phyloP scores from a whole-genome alignment of 2,797 vertebrate species.

The Furcifer pardalis region DNA sequence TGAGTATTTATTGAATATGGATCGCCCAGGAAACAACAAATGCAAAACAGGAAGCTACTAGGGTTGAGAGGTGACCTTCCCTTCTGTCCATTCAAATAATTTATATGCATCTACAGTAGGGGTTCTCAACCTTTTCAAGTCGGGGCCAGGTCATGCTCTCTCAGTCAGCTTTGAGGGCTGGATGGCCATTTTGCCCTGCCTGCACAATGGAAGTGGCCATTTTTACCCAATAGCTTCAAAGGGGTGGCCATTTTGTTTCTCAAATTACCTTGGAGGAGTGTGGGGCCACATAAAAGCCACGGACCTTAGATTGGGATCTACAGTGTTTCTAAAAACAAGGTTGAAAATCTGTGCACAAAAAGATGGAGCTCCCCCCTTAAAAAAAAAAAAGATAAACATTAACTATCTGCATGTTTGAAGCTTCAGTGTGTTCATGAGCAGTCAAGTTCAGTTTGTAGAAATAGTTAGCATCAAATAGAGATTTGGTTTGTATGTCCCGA shows the following conservation, averaged over 20 bases:
- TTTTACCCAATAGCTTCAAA: no score
- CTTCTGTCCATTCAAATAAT: slow-evolving; percentile 18
- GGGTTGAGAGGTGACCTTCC: background rate
- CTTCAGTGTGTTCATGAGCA: background rate
- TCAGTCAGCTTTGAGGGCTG: no score
- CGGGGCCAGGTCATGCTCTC: no score
- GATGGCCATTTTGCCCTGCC: no score
- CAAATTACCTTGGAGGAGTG: no score
- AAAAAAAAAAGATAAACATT: background rate
- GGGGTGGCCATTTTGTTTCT: no score
- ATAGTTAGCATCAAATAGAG: background rate
- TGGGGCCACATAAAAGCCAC: no score
- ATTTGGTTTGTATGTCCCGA: background rate
- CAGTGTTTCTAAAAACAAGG: background rate
- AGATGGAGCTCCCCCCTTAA: background rate
- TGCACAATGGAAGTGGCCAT: no score
- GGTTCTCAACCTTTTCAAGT: no score
- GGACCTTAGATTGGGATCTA: no score
- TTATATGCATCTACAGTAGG: no score
- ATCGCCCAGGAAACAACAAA: background rate
- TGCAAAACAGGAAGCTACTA: slow-evolving; percentile 10
- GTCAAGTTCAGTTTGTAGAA: background rate
- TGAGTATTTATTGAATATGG: background rate
- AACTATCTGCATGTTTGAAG: rapidly evolving
- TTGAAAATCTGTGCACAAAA: slow-evolving; percentile 13